Evolutionary conservation across 2,888 invertebrate species (phyloP), one percentile per base, ranked within the genome.

Genomic region (Cheilosia variabilis): DNA sequence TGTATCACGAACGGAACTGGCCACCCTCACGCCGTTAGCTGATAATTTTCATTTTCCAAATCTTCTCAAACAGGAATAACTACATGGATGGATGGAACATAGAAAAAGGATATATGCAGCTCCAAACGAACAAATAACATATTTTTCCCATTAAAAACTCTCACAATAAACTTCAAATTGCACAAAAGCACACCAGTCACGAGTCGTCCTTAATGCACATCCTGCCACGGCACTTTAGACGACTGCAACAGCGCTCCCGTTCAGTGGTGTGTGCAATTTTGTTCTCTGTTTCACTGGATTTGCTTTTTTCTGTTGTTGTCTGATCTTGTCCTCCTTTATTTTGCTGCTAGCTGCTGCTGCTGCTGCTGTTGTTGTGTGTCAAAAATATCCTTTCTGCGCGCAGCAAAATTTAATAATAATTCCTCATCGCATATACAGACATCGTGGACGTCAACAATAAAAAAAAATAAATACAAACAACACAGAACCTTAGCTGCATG

Each of bases 111-210:
- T 52, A 69, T 27, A 69, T 52, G 24, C 68, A 71, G 55, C 52
- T 24, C 63, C 50, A 79, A 79, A 68, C 57, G 71, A 62, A 83
- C 83, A 79, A 73, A 79, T 83, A 83, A 83, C 83, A 83, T 79
- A 83, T 83, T 83, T 83, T 83, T 83, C 73, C 79, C 83, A 83
- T 83, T 83, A 83, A 79, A 78, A 83, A 83, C 41, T 79, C 72
- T 73, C 57, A 57, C 83, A 83, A 83, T 83, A 83, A 83, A 83
- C 79, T 83, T 83, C 73, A 83, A 83, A 83, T 79, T 83, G 79
- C 68, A 83, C 73, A 83, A 83, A 83, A 79, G 83, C 66, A 78
- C 52, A 82, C 72, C 66, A 83, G 60, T 78, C 66, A 83, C 83
- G 72, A 83, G 63, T 78, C 69, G 71, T 78, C 62, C 71, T 79